These are phyloP conservation scores for Sylvia atricapilla DNA, from an alignment of 2,113 vertebrate species.

Conservation along the genomic window DNA sequence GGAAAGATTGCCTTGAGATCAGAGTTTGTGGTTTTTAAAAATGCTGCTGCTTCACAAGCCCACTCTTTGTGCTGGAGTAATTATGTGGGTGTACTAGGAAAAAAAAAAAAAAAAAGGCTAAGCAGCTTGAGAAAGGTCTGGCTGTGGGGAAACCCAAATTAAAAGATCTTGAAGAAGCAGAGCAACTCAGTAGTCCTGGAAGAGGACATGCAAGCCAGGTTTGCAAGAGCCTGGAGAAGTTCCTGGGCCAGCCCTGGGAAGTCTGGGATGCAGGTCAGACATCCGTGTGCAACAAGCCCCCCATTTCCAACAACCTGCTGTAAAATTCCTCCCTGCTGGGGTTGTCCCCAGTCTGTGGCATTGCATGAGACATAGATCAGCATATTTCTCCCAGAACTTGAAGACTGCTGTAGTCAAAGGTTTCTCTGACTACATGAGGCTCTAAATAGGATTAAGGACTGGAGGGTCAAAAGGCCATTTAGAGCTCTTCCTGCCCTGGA, in stretches of 20 bases:
- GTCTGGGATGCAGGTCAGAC: neutral
- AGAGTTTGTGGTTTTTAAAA: constrained; percentile 72
- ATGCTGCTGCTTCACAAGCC: constrained; percentile 71
- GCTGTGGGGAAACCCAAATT: constrained; percentile 60
- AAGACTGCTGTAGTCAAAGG: neutral
- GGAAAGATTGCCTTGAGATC: constrained; percentile 70
- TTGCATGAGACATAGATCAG: fast-evolving
- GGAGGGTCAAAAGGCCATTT: neutral
- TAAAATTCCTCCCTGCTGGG: neutral
- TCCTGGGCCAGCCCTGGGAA: neutral
- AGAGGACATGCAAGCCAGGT: neutral
- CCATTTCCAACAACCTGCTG: neutral
- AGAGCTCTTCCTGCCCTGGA: neutral
- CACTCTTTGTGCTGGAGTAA: constrained; percentile 73
- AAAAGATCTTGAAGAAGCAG: constrained; percentile 26
- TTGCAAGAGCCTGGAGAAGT: neutral
- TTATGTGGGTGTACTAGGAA: constrained; percentile 71
- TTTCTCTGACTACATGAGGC: neutral
- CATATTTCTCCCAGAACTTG: neutral
- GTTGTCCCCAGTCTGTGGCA: neutral
- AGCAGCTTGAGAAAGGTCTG: constrained; percentile 58
- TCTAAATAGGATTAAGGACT: neutral
- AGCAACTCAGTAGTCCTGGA: neutral
- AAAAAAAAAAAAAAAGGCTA: constrained; percentile 44
- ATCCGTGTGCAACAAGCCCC: neutral